A percentile compares a stretch with the other conserved stretches of the same genome.
Evolutionary conservation across 1,140 invertebrate species (phyloP).

Genomic region (roundworm (Caenorhabditis elegans)): WBcel235 BX284602.5:558001-558500

Average conservation of each 20-base stretch:
- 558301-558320: conserved; percentile 38
- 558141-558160: neutral
- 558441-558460: conserved; percentile 16
- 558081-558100: no score
- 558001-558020: no score
- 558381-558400: neutral
- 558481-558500: neutral
- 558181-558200: neutral
- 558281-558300: neutral
- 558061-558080: no score
- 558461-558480: conserved; percentile 33
- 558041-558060: no score
- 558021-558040: no score
- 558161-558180: neutral
- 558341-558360: neutral
- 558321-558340: conserved; percentile 37
- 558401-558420: neutral
- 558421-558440: neutral
- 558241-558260: conserved; percentile 39
- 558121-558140: neutral
- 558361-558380: conserved; percentile 31
- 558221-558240: neutral
- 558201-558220: conserved; percentile 28
- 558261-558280: conserved; percentile 44
- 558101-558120: no score